Evolutionary conservation across 1,140 invertebrate species (phyloP).

Genomic region (Ostrea edulis): DNA sequence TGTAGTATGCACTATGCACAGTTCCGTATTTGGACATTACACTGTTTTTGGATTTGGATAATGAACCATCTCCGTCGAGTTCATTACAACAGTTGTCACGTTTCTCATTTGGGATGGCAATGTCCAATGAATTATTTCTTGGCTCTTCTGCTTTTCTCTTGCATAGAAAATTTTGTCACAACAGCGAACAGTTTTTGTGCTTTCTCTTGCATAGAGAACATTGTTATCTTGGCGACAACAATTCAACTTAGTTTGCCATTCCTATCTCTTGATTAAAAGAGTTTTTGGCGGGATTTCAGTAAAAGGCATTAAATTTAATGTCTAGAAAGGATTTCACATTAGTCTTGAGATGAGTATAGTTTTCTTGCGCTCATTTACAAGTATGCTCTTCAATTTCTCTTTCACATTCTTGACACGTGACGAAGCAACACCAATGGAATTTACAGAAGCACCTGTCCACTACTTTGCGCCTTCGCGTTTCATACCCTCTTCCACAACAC

Average conservation of each 20-base stretch:
- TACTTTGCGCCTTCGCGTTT: slow-evolving; percentile 82
- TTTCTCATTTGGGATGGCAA: background rate
- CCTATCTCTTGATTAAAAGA: background rate
- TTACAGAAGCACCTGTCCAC: slow-evolving; percentile 84
- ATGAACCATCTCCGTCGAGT: background rate
- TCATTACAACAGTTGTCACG: background rate
- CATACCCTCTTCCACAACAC: slow-evolving; percentile 82
- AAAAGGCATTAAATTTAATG: background rate
- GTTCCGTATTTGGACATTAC: slow-evolving; percentile 23
- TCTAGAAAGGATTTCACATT: slow-evolving; percentile 5
- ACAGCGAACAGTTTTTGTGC: background rate
- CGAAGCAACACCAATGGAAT: slow-evolving; percentile 81
- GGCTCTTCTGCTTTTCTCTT: slow-evolving; percentile 4
- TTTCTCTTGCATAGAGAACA: slow-evolving; percentile 22
- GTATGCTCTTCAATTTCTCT: slow-evolving; percentile 75
- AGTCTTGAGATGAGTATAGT: background rate
- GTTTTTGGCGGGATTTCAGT: slow-evolving; percentile 21
- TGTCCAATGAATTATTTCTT: background rate
- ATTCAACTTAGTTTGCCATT: background rate
- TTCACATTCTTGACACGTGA: slow-evolving; percentile 80
- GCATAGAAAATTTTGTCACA: slow-evolving; percentile 19
- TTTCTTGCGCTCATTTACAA: slow-evolving; percentile 70
- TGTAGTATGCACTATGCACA: background rate
- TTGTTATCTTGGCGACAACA: background rate
- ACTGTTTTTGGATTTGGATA: slow-evolving; percentile 27